Evolutionary conservation across 2,797 vertebrate genomes (phyloP).

Genomic region (Scyliorhinus canicula): DNA sequence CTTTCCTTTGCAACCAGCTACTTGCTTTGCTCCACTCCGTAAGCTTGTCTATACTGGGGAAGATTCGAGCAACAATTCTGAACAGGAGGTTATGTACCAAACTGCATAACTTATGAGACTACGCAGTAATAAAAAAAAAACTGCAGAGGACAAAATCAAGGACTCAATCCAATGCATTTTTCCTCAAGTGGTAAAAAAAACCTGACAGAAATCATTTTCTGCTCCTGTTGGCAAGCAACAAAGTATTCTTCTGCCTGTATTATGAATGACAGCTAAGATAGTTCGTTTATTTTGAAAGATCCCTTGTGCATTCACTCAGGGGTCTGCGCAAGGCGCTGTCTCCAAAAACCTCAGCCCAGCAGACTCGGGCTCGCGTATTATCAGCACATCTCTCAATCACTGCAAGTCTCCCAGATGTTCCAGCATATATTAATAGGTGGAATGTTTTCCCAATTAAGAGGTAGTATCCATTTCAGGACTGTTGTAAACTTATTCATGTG

Average conservation of each 20-base stretch:
- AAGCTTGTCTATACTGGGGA: neutral
- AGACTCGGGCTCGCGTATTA: neutral
- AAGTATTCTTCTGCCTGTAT: slow-evolving; percentile 11
- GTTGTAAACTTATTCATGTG: neutral
- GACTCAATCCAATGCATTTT: neutral
- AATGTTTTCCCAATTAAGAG: neutral
- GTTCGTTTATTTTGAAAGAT: neutral
- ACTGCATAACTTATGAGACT: neutral
- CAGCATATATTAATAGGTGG: slow-evolving; percentile 14
- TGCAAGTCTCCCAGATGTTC: neutral
- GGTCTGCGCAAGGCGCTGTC: neutral
- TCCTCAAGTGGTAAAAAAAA: slow-evolving; percentile 3
- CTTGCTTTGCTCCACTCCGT: neutral
- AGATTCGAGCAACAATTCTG: neutral
- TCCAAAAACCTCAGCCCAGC: neutral
- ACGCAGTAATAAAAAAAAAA: neutral
- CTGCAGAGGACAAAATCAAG: neutral
- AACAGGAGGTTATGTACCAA: neutral
- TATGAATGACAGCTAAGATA: neutral
- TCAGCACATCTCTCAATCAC: neutral
- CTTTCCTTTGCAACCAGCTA: neutral
- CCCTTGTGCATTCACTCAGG: neutral
- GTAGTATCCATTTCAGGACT: neutral
- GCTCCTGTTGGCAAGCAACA: neutral
- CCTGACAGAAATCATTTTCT: neutral